Conservation (phyloP, 2,888 invertebrate species). For the Gibbula magus region DNA sequence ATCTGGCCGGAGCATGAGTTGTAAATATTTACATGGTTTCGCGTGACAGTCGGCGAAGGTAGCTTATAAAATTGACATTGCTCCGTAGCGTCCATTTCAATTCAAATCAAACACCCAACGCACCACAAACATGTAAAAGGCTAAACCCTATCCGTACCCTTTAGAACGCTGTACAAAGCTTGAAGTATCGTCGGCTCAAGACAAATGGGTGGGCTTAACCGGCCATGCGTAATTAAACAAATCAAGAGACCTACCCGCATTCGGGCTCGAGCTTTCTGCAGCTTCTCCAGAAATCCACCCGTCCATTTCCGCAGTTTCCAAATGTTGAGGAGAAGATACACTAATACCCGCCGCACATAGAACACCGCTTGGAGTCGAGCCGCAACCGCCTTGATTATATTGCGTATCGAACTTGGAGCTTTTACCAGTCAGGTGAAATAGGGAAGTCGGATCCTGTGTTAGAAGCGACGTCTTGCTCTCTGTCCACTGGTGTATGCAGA, state of each 20-base stretch:
- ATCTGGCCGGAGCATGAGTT: slow-evolving; percentile 7
- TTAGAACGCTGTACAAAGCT: not conserved
- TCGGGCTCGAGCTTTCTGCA: not conserved
- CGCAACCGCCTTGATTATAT: slow-evolving; percentile 2
- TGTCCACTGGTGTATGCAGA: not conserved
- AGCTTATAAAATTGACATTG: slow-evolving; percentile 23
- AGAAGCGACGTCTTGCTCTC: not conserved
- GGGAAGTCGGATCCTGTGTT: not conserved
- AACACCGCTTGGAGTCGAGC: too few species aligned
- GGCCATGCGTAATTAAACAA: too few species aligned
- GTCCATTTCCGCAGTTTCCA: not conserved
- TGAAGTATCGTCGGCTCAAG: too few species aligned
- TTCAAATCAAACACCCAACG: slow-evolving; percentile 1
- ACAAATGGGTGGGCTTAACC: too few species aligned
- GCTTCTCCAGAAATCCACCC: not conserved
- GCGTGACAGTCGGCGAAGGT: slow-evolving; percentile 21
- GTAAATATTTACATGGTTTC: slow-evolving; percentile 18
- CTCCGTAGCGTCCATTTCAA: slow-evolving; percentile 5
- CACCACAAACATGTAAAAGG: not conserved
- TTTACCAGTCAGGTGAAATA: slow-evolving; percentile 12
- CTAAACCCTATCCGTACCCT: not conserved
- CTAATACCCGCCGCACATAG: too few species aligned
- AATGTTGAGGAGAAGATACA: too few species aligned
- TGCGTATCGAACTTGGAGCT: slow-evolving; percentile 19
- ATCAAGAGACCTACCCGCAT: not conserved